Conservation (phyloP, 2,888 invertebrate genomes). For the Drosophila longiperda region DNA sequence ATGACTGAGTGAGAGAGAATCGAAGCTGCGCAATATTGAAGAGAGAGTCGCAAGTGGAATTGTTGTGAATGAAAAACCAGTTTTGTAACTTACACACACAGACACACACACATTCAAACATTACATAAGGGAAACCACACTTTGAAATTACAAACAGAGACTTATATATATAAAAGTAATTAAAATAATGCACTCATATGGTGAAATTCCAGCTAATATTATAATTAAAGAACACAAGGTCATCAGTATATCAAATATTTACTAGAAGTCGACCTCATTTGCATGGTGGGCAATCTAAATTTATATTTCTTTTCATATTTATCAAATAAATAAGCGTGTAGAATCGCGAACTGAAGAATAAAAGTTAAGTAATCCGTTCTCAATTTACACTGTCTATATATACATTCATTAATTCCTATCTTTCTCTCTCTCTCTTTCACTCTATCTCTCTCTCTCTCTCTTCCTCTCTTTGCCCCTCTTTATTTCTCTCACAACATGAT, state of each 20-base stretch:
- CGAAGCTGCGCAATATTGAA: slow-evolving; percentile 44
- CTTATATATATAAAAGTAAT: neutral
- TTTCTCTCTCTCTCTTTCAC: neutral
- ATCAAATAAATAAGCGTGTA: slow-evolving; percentile 16
- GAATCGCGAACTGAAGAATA: slow-evolving; percentile 26
- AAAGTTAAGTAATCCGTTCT: neutral
- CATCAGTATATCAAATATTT: neutral
- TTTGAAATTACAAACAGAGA: neutral
- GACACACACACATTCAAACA: neutral
- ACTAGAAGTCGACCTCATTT: neutral
- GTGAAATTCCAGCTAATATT: slow-evolving; percentile 31
- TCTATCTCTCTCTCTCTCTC: neutral
- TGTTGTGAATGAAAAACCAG: slow-evolving; percentile 48
- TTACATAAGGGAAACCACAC: slow-evolving; percentile 17
- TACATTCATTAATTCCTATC: neutral
- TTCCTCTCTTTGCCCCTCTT: no score
- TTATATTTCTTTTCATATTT: slow-evolving; percentile 4
- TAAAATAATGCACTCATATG: neutral
- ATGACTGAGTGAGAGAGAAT: slow-evolving; percentile 16
- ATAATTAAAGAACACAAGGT: neutral
- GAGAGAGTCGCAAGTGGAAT: slow-evolving; percentile 40
- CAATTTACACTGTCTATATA: neutral
- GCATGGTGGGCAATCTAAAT: neutral
- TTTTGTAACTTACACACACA: slow-evolving; percentile 15
- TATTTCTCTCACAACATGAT: neutral